phyloP scores from a whole-genome alignment of 2,797 vertebrate genomes.

The Spinibarbus caldwelli region DNA sequence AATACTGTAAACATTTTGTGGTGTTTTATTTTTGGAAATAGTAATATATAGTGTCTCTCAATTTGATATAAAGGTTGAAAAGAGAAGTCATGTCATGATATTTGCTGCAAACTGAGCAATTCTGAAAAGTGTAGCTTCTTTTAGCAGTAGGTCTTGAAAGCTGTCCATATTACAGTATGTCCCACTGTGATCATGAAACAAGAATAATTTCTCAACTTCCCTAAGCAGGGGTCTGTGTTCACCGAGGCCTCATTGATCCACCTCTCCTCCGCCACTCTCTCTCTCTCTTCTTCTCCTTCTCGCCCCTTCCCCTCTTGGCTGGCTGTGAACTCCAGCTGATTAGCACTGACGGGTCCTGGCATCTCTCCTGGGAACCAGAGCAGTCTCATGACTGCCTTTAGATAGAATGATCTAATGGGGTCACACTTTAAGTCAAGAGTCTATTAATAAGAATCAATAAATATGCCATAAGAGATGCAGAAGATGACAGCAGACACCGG shows the following conservation, averaged over 20 bases:
- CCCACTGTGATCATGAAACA: slow-evolving; percentile 43
- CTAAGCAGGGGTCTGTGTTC: slow-evolving; percentile 44
- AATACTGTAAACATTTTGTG: not conserved
- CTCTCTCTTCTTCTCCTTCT: slow-evolving; percentile 49
- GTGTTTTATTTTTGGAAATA: not conserved
- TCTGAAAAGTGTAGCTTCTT: slow-evolving; percentile 29
- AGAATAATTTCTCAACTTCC: slow-evolving; percentile 38
- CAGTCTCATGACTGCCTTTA: slow-evolving; percentile 70
- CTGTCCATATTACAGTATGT: slow-evolving; percentile 19
- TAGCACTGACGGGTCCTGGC: slow-evolving; percentile 69
- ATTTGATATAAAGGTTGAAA: not conserved
- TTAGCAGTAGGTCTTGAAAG: slow-evolving; percentile 39
- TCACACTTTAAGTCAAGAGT: slow-evolving; percentile 74
- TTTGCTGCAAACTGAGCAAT: not conserved
- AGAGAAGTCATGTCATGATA: slow-evolving; percentile 1
- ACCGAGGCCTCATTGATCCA: slow-evolving; percentile 48
- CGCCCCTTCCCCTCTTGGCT: slow-evolving; percentile 51
- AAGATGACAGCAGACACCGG: slow-evolving; percentile 61
- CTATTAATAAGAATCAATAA: slow-evolving; percentile 78
- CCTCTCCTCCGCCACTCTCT: not conserved
- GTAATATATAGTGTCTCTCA: not conserved
- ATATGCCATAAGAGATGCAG: slow-evolving; percentile 67
- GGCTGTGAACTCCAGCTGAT: slow-evolving; percentile 64
- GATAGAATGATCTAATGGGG: slow-evolving; percentile 77
- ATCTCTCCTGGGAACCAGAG: slow-evolving; percentile 67